Percentiles rank a stretch among this genome's conserved stretches.
Conservation (phyloP, 2,797 vertebrate species). For the Anabacerthia variegaticeps region DNA sequence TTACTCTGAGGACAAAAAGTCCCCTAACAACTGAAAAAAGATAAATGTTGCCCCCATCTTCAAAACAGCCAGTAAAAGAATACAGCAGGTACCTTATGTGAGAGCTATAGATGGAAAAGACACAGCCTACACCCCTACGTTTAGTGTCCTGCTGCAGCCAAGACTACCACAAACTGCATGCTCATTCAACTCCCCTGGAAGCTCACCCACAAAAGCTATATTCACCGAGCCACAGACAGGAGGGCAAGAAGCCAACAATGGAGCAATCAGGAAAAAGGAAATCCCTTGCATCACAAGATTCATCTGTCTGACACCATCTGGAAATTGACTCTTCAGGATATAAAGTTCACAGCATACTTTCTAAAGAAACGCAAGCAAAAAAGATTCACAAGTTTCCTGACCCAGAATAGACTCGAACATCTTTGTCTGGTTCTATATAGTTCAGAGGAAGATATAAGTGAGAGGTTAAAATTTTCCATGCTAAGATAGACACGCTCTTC, state of each 20-base stretch:
- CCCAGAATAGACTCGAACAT: slow-evolving; percentile 29
- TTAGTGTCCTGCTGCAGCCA: not conserved
- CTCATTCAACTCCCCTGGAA: not conserved
- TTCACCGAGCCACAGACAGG: not conserved
- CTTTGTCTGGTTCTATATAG: slow-evolving; percentile 12
- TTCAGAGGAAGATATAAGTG: slow-evolving; percentile 23
- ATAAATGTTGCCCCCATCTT: not conserved
- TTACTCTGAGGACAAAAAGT: not conserved
- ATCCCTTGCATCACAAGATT: slow-evolving; percentile 70
- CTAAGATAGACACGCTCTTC: not conserved
- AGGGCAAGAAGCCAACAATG: slow-evolving; percentile 63
- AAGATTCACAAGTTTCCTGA: slow-evolving; percentile 61
- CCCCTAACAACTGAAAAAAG: not conserved
- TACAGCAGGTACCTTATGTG: not conserved
- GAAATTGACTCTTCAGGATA: slow-evolving; percentile 69
- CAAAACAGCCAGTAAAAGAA: not conserved
- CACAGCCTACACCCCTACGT: not conserved
- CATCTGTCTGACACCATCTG: slow-evolving; percentile 67
- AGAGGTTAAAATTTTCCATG: not conserved
- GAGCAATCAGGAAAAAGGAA: slow-evolving; percentile 71
- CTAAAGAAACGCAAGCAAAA: slow-evolving; percentile 54
- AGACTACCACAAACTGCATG: not conserved
- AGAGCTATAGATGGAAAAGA: not conserved
- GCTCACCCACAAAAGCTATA: slow-evolving; percentile 3
- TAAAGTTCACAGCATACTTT: slow-evolving; percentile 65